Evolutionary conservation across 2,888 invertebrate species (phyloP).

Genomic region (Thyatira batis): DNA sequence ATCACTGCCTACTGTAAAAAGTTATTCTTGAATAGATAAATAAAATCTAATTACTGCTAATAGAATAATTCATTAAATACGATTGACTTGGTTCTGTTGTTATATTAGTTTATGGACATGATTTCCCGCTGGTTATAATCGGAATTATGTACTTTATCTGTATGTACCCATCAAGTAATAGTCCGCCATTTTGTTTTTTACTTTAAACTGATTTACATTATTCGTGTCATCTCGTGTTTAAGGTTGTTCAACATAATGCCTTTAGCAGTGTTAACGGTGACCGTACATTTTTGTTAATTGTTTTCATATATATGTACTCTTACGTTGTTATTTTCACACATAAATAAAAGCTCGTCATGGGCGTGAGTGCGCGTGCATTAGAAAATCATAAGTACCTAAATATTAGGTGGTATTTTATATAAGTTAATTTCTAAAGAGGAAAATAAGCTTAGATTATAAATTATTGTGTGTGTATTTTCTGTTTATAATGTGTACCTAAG

Average conservation of each 20-base stretch:
- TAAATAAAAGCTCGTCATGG: constrained; percentile 44
- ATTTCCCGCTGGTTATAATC: neutral
- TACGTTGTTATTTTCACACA: constrained; percentile 49
- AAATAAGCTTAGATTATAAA: constrained; percentile 74
- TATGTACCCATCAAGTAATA: neutral
- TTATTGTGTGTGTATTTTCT: constrained; percentile 81
- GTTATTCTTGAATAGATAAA: constrained; percentile 16
- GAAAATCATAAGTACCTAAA: constrained; percentile 69
- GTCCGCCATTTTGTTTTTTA: neutral
- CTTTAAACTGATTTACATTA: neutral
- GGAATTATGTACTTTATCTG: neutral
- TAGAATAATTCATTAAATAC: constrained; percentile 41
- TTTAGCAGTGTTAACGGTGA: constrained; percentile 37
- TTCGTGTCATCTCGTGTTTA: constrained; percentile 12
- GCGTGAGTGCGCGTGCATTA: constrained; percentile 69
- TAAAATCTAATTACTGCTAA: constrained; percentile 6
- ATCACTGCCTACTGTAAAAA: constrained; percentile 46
- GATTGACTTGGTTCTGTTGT: neutral
- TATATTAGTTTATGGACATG: neutral
- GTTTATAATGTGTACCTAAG: constrained; percentile 64
- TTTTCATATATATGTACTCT: constrained; percentile 50
- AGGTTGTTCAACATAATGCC: constrained; percentile 44
- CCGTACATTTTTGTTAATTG: constrained; percentile 55
- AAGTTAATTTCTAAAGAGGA: constrained; percentile 71
- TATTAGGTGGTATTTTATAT: constrained; percentile 70